Evolutionary conservation across 2,888 invertebrate genomes (phyloP).

Genomic region (Lissocephala sabroskyi): DNA sequence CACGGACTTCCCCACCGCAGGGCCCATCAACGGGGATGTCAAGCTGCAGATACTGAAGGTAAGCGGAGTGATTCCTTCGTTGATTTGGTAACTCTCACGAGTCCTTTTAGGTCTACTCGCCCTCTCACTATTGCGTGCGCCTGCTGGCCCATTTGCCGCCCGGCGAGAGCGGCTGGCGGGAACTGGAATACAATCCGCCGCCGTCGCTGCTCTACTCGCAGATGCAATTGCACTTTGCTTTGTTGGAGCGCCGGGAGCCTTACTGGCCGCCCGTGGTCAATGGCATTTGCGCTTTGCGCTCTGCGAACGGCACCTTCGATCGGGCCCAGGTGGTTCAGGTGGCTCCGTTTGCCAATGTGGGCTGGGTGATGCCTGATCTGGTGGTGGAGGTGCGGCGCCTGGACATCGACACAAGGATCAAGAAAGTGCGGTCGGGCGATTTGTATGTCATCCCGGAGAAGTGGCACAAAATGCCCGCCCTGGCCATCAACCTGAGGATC

Average conservation of each 20-base stretch:
- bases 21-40: constrained; percentile 29
- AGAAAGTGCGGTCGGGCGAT: constrained; percentile 18
- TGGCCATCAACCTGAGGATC: constrained; percentile 33
- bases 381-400: constrained; percentile 35
- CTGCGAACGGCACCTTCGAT: constrained; percentile 10
- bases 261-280: constrained; percentile 35
- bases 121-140: constrained; percentile 36
- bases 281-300: constrained; percentile 24
- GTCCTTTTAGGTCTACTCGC: constrained; percentile 27
- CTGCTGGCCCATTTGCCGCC: constrained; percentile 32
- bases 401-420: constrained; percentile 36
- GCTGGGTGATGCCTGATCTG: constrained; percentile 22
- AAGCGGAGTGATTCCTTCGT: not conserved
- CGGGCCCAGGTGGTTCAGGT: constrained; percentile 37
- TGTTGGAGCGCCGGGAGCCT: constrained; percentile 4
- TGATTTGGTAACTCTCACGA: not conserved
- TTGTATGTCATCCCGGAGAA: constrained; percentile 29
- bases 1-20: constrained; percentile 9
- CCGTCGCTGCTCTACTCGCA: constrained; percentile 8
- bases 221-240: constrained; percentile 11
- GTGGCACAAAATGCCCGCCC: constrained; percentile 10
- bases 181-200: not conserved
- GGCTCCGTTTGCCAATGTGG: constrained; percentile 17
- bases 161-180: constrained; percentile 15
- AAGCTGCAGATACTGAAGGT: constrained; percentile 24